Base-by-base conservation (phyloP, 2,113 vertebrate species). In the Lathamus discolor region DNA sequence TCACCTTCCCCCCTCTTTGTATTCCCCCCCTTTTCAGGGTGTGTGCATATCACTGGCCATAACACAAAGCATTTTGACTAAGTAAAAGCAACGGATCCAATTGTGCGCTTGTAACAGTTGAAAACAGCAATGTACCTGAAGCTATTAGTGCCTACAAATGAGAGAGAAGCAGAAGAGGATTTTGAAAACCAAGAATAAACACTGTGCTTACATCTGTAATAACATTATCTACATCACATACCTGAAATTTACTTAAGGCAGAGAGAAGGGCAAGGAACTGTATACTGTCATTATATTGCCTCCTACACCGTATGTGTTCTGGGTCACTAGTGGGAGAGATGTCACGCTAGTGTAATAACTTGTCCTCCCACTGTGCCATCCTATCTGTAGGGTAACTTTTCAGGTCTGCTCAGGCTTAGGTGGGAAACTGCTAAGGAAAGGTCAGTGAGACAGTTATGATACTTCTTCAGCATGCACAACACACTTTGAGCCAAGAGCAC, bases 361-460 rank as follows among this genome's bases (percentile, higher is more conserved):
- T 73, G 35, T 79, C 73, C 64, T 81, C 43, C 54, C 77, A 59
- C 35, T 19, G 29, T 5, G 33, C 27, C 55, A 24, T 44, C 57
- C 1, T 12, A 61, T 1, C 49, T 77, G 35, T 3, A 31, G 22
- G 35, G 27, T 52, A 29, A 20, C 69, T 39, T 20, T 33, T 33
- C 73, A 77, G 35, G 14, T 29, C 43, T 68, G 19, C 68, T 89
- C 51, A 37, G 16, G 27, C 37, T 75, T 13, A 20, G 4, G 33
- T 57, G 27, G 39, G 46, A 82, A 7, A 43, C 10, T 12, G 23
- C 17, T 43, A 51, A 51, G 55, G 28, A 51, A 48, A 88, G n/a
- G 48, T 41, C 29, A 24, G 17, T 1, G 0, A 76, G 19, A 13
- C 25, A 55, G 11, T 8, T 35, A 3, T 24, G 33, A 10, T 41